Conservation (phyloP, 2,113 vertebrate genomes). For the Cyanoliseus patagonus region DNA sequence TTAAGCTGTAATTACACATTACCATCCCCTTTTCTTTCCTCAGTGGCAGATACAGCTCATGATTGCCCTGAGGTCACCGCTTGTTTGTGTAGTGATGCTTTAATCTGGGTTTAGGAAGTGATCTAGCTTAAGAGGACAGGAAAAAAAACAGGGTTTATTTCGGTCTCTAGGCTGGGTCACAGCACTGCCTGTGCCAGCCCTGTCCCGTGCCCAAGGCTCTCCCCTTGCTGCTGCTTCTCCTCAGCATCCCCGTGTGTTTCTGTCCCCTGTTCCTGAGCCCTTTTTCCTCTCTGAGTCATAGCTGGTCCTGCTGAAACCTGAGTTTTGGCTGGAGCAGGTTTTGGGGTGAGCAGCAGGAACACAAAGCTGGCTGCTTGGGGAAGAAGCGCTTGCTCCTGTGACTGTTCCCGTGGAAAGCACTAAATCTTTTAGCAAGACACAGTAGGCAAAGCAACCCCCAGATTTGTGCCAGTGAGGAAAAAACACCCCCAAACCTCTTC, state of each 20-base stretch:
- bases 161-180: neutral
- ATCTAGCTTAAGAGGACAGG: neutral
- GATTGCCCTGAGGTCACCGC: neutral
- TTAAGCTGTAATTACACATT: neutral
- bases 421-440: too few relatives aligned
- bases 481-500: neutral
- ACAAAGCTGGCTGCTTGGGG: fast-evolving
- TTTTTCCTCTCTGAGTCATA: neutral
- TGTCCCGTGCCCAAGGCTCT: neutral
- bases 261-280: neutral
- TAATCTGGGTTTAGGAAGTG: neutral
- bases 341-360: neutral
- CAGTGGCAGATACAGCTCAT: fast-evolving
- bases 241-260: neutral
- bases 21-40: neutral
- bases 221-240: neutral
- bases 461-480: neutral
- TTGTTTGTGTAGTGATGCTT: neutral
- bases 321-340: neutral
- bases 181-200: neutral
- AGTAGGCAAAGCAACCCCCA: neutral
- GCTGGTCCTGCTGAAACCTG: neutral
- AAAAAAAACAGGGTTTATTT: slow-evolving; percentile 7
- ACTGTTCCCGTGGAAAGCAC: neutral
- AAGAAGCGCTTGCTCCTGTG: neutral